Evolutionary conservation across 2,888 invertebrate species (phyloP).

Genomic region (Apantesis nais): DNA sequence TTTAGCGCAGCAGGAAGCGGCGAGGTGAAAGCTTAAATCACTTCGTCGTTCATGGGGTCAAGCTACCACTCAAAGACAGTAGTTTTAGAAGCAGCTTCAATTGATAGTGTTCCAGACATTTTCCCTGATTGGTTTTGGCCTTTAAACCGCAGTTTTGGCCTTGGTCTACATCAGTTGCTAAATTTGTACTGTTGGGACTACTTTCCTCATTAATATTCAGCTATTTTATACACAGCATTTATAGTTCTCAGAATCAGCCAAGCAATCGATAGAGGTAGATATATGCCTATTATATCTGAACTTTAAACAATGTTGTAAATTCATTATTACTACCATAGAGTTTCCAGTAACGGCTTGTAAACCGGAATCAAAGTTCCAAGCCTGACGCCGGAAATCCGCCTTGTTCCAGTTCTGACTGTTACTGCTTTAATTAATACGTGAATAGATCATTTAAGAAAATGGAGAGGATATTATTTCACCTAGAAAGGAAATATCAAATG

Average conservation of each 20-base stretch:
- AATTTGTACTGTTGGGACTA: background rate
- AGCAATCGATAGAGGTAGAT: background rate
- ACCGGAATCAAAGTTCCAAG: constrained; percentile 1
- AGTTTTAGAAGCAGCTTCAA: too few relatives aligned
- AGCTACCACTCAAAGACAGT: too few relatives aligned
- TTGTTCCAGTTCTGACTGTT: constrained; percentile 2
- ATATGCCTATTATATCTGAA: background rate
- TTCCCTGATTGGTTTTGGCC: too few relatives aligned
- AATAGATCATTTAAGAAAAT: background rate
- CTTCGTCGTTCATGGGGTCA: too few relatives aligned
- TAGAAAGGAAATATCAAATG: background rate
- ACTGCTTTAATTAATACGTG: background rate
- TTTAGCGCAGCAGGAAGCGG: too few relatives aligned
- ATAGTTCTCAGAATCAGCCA: background rate
- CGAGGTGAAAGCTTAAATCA: too few relatives aligned
- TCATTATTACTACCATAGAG: background rate
- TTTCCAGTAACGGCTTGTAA: background rate
- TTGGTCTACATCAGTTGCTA: background rate
- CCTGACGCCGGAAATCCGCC: constrained; percentile 1
- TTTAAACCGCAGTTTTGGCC: too few relatives aligned
- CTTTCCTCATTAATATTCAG: background rate
- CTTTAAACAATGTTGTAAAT: background rate
- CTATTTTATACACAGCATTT: background rate
- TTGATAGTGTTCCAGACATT: too few relatives aligned
- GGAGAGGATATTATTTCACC: background rate